Evolutionary conservation across 2,113 vertebrate species (phyloP).

Genomic region (Protomyctophum bolini): DNA sequence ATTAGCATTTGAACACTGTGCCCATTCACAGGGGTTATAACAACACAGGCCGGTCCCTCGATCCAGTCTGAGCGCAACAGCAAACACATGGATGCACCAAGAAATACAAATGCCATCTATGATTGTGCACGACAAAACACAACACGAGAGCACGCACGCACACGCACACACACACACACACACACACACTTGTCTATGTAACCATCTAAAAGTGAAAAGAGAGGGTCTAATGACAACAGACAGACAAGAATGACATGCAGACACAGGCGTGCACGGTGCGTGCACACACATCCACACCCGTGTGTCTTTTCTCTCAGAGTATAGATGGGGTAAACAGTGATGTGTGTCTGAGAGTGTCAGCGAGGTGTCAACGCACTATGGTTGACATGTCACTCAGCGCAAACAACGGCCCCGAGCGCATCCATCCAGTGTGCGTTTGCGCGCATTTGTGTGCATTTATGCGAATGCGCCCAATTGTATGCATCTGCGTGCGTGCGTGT

Average conservation of each 20-base stretch:
- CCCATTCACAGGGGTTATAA: conserved; percentile 58
- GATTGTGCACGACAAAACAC: neutral
- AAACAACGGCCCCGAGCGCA: conserved; percentile 60
- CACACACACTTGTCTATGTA: conserved; percentile 44
- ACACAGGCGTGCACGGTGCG: conserved; percentile 10
- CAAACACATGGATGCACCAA: conserved; percentile 49
- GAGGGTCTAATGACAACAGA: conserved; percentile 42
- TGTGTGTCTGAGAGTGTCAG: conserved; percentile 67
- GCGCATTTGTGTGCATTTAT: conserved; percentile 3
- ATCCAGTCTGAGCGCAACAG: conserved; percentile 66
- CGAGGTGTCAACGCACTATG: conserved; percentile 58
- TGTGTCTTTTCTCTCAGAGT: conserved; percentile 40
- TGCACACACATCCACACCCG: conserved; percentile 4
- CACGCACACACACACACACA: neutral
- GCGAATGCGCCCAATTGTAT: conserved; percentile 1
- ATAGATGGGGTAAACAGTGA: conserved; percentile 58
- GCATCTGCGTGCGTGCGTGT: conserved; percentile 27
- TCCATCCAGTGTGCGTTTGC: conserved; percentile 25
- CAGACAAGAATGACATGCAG: conserved; percentile 28
- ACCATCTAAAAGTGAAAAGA: conserved; percentile 56
- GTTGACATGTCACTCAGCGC: conserved; percentile 67
- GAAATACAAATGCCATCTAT: conserved; percentile 9
- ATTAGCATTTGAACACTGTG: conserved; percentile 69
- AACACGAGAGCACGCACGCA: neutral
- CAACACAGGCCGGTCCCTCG: conserved; percentile 46